phyloP scores from a whole-genome alignment of 2,113 vertebrate species.

The Carassius gibelio region DNA sequence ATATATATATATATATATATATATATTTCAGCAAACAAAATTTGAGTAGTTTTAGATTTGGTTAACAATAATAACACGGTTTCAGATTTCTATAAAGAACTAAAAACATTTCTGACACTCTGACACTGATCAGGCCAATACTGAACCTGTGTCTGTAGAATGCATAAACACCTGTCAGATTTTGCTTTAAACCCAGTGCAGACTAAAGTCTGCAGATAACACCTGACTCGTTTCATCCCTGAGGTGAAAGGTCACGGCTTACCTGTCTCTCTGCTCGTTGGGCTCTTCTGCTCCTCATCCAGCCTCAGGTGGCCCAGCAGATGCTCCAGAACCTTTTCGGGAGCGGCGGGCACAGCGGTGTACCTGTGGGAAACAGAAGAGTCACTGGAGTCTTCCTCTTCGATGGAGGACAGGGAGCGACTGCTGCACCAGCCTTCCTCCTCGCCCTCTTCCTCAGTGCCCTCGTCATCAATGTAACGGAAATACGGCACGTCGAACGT shows the following conservation, averaged over 20 bases:
- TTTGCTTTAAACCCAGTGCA: neutral
- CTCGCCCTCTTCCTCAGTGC: conserved; percentile 77
- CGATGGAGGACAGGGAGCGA: conserved; percentile 90
- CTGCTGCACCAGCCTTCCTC: conserved; percentile 88
- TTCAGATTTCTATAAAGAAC: neutral
- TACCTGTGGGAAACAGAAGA: conserved; percentile 94
- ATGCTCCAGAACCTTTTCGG: conserved; percentile 95
- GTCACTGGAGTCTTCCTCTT: conserved; percentile 84
- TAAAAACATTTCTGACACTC: neutral
- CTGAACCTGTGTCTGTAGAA: neutral
- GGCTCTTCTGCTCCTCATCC: conserved; percentile 75
- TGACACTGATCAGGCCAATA: neutral
- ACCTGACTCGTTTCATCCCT: neutral
- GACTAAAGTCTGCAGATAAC: neutral
- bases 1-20: neutral
- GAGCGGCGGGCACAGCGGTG: conserved; percentile 88
- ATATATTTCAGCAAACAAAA: neutral
- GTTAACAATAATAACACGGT: neutral
- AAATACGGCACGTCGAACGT: conserved; percentile 98
- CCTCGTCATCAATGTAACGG: conserved; percentile 97
- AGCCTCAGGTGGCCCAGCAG: conserved; percentile 87
- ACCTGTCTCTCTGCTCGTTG: conserved; percentile 87
- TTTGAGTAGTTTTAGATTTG: neutral
- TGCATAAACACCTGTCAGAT: neutral
- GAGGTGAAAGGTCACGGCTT: conserved; percentile 56